These are phyloP conservation scores for Clupea harengus DNA, from an alignment of 2,113 vertebrate genomes.

Conservation along the genomic window DNA sequence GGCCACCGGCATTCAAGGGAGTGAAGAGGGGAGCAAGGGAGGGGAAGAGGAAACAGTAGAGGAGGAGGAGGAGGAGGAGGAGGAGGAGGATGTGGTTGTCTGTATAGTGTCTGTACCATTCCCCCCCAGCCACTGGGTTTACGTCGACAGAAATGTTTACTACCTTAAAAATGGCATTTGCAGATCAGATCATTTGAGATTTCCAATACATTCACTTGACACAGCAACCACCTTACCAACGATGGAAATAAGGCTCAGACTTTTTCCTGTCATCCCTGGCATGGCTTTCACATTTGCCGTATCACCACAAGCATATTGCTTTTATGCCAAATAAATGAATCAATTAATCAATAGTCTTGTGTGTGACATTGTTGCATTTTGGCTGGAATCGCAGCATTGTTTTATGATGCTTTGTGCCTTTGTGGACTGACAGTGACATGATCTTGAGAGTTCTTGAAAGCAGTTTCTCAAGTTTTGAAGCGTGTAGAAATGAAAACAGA, in stretches of 20 bases:
- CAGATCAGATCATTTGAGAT: neutral
- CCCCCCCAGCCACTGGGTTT: neutral
- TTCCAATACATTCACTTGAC: neutral
- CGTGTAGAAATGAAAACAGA: neutral
- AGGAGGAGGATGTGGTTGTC: neutral
- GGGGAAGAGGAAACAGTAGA: slow-evolving; percentile 32
- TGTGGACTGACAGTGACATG: neutral
- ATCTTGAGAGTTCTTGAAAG: neutral
- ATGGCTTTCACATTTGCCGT: no score
- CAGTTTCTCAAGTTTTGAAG: neutral
- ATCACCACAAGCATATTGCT: no score
- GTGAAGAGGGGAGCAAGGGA: slow-evolving; percentile 43
- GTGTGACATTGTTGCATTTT: neutral
- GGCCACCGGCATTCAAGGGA: slow-evolving; percentile 59
- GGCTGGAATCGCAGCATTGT: neutral
- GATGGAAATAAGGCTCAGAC: no score
- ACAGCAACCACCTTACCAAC: neutral
- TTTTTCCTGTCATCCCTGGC: no score
- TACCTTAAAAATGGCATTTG: neutral
- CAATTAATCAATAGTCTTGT: neutral
- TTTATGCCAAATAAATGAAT: no score
- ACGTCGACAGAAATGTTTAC: neutral
- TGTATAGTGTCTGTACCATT: neutral
- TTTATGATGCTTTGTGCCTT: neutral
- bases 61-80: slow-evolving; percentile 1